Percentiles rank a stretch among this genome's conserved stretches.
Conservation (phyloP, 2,888 invertebrate species). For the Parthenolecanium corni region DNA sequence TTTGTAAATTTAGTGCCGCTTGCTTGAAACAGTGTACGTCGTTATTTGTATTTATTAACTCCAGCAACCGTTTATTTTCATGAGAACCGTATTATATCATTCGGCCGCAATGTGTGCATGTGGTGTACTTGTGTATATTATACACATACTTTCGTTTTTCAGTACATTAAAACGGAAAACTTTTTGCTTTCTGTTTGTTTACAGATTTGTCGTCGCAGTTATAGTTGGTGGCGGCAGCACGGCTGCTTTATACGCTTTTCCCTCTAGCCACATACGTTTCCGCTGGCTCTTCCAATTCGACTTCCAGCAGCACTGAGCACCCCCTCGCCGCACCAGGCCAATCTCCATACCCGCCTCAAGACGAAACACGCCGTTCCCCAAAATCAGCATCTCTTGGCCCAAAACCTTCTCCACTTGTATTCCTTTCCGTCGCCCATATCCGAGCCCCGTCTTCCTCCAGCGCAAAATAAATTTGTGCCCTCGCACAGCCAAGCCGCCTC, state of each 20-base stretch:
- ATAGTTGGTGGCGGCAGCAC: neutral
- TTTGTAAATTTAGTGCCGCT: conserved; percentile 1
- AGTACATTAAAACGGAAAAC: conserved; percentile 9
- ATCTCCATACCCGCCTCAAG: too few relatives aligned
- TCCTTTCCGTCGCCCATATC: too few relatives aligned
- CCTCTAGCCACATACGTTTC: neutral
- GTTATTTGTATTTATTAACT: conserved; percentile 22
- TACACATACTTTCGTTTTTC: conserved; percentile 9
- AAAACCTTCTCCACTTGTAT: too few relatives aligned
- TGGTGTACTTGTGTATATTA: neutral
- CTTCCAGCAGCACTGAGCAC: too few relatives aligned
- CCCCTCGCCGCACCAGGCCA: too few relatives aligned
- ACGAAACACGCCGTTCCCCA: too few relatives aligned
- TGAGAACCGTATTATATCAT: neutral
- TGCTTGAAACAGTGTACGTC: neutral
- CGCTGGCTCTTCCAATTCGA: too few relatives aligned
- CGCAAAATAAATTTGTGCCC: too few relatives aligned
- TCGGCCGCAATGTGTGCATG: neutral
- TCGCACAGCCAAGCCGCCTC: too few relatives aligned
- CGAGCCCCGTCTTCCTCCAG: too few relatives aligned
- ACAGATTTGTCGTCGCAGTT: conserved; percentile 4
- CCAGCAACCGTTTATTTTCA: neutral
- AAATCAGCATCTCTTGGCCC: too few relatives aligned
- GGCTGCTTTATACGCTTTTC: neutral
- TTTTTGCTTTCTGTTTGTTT: conserved; percentile 18